Evolutionary conservation across 2,797 vertebrate genomes (phyloP).

Genomic region (Sphenopsis melanotis): DNA sequence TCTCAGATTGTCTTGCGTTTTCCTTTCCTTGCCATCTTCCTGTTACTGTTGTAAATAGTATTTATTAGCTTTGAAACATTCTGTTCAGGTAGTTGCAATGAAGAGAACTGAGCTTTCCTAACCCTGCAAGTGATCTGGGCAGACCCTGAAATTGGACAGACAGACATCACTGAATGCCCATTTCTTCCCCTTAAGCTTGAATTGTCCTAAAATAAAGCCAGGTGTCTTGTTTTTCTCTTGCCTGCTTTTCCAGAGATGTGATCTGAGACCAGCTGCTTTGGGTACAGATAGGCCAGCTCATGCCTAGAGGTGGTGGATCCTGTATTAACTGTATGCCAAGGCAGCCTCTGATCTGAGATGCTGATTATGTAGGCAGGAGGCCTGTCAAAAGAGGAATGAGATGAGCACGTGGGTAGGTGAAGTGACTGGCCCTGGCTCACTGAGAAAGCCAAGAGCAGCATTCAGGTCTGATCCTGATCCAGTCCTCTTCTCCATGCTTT

Average conservation of each 20-base stretch:
- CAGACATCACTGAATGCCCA: not conserved
- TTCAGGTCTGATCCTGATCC: not conserved
- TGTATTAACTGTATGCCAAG: not conserved
- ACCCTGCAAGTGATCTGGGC: not conserved
- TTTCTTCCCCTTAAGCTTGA: not conserved
- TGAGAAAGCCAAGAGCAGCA: not conserved
- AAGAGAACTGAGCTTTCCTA: not conserved
- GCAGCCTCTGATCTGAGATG: not conserved
- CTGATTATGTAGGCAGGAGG: not conserved
- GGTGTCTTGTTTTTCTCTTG: not conserved
- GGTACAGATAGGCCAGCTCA: not conserved
- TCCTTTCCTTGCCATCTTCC: not conserved
- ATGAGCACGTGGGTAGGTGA: not conserved
- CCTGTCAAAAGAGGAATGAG: not conserved
- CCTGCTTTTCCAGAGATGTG: not conserved
- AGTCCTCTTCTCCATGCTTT: not conserved
- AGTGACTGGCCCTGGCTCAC: not conserved
- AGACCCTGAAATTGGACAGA: not conserved
- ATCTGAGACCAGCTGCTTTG: not conserved
- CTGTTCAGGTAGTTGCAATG: not conserved
- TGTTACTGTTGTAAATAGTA: constrained; percentile 79
- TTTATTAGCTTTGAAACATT: constrained; percentile 74
- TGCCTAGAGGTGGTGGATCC: not conserved
- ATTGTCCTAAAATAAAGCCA: not conserved
- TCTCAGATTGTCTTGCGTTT: constrained; percentile 22